Evolutionary conservation across 30 jellyfish, hydroid and myxozoan genomes (phyloP).

Genomic region (Turritopsis dohrnii): DNA sequence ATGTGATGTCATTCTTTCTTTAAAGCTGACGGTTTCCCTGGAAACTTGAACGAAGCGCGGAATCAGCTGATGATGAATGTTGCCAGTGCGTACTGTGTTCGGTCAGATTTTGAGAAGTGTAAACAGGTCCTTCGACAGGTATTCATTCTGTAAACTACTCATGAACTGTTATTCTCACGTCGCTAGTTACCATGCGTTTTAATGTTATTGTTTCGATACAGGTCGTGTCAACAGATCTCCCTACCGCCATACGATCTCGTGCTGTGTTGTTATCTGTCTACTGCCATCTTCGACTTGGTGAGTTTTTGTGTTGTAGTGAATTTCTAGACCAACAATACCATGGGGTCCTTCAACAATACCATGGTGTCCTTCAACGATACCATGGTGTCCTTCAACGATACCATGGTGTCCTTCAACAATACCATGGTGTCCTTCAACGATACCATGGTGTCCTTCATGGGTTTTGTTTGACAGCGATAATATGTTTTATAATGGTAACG

Average conservation of each 20-base stretch:
- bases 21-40: constrained; percentile 12
- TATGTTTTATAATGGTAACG: background rate
- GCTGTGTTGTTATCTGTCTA: constrained; percentile 69
- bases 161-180: background rate
- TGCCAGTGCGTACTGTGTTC: constrained; percentile 68
- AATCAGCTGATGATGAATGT: constrained; percentile 54
- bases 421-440: no score
- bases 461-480: no score
- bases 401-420: no score
- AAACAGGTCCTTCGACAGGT: constrained; percentile 79
- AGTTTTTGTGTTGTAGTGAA: background rate
- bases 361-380: no score
- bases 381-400: no score
- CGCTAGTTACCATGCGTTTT: background rate
- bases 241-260: constrained; percentile 46
- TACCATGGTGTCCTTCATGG: no score
- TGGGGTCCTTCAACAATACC: no score
- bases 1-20: background rate
- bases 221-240: constrained; percentile 45
- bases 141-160: background rate
- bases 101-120: constrained; percentile 66
- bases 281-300: constrained; percentile 67
- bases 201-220: constrained; percentile 1
- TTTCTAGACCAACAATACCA: no score
- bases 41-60: constrained; percentile 47